phyloP scores from a whole-genome alignment of 2,888 invertebrate genomes.

The Acleris emargana region DNA sequence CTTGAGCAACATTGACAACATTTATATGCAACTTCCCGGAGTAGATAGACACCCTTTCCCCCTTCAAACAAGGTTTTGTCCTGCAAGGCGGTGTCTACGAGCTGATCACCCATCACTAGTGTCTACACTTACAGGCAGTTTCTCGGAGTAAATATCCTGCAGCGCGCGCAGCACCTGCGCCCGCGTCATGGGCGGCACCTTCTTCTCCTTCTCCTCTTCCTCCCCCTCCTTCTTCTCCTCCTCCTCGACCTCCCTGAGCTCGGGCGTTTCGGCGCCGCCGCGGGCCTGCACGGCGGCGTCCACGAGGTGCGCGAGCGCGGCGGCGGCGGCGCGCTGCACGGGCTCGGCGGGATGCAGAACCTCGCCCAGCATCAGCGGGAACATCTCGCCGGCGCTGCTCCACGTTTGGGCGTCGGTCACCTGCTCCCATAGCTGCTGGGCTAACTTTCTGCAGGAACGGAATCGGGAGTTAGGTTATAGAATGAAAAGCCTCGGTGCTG shows the following conservation, averaged over 20 bases:
- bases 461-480: no score
- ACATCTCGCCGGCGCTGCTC: constrained; percentile 66
- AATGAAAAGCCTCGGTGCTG: no score
- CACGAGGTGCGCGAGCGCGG: constrained; percentile 89
- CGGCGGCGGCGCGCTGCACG: constrained; percentile 92
- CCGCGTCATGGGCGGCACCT: constrained; percentile 11
- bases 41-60: no score
- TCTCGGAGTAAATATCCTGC: constrained; percentile 89
- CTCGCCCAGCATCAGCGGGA: constrained; percentile 86
- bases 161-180: constrained; percentile 84
- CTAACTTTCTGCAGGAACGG: constrained; percentile 63
- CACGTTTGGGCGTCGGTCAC: constrained; percentile 59
- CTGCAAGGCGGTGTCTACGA: no score
- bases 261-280: constrained; percentile 35
- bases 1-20: no score
- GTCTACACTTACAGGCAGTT: constrained; percentile 83
- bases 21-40: no score
- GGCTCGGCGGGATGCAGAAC: constrained; percentile 92
- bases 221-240: no score
- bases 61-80: no score
- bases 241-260: not conserved
- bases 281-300: constrained; percentile 48
- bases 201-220: no score
- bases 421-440: constrained; percentile 63
- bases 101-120: no score